A percentile compares a stretch with the other conserved stretches of the same genome.
Evolutionary conservation across 2,113 vertebrate genomes (phyloP).

Genomic region (Podarcis raffonei): DNA sequence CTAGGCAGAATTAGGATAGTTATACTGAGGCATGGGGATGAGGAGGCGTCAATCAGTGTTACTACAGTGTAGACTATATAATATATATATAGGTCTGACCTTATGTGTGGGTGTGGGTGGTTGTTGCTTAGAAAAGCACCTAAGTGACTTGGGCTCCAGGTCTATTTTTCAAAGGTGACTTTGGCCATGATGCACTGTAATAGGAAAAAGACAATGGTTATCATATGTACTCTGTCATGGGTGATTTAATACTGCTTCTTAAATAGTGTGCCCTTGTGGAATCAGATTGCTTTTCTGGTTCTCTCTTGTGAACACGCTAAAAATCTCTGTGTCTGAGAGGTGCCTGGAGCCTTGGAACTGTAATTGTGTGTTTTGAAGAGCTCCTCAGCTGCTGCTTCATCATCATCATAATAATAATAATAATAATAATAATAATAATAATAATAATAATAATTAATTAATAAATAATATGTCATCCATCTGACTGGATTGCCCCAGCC

Average conservation of each 20-base stretch:
- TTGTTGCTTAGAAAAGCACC: conserved; percentile 17
- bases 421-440: too few relatives aligned
- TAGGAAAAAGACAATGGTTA: background rate
- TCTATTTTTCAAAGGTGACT: background rate
- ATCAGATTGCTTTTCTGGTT: background rate
- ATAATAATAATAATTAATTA: too few relatives aligned
- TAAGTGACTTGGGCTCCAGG: conserved; percentile 19
- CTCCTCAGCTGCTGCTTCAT: background rate
- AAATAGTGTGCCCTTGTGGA: background rate
- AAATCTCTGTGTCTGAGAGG: background rate
- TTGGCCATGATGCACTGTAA: background rate
- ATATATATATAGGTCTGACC: background rate
- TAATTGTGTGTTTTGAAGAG: background rate
- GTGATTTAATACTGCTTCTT: background rate
- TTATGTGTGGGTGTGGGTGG: background rate
- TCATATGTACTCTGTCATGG: background rate
- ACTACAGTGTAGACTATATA: background rate
- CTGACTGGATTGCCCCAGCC: too few relatives aligned
- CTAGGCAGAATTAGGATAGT: conserved; percentile 29
- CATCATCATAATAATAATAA: too few relatives aligned
- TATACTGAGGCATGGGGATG: background rate
- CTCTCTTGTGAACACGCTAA: background rate
- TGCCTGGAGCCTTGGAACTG: background rate
- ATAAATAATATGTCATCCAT: too few relatives aligned
- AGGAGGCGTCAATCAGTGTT: background rate